Percentiles rank a stretch among this genome's conserved stretches.
These are phyloP conservation scores for Valencia hispanica DNA, from an alignment of 2,797 vertebrate species.

Conservation along the genomic window DNA sequence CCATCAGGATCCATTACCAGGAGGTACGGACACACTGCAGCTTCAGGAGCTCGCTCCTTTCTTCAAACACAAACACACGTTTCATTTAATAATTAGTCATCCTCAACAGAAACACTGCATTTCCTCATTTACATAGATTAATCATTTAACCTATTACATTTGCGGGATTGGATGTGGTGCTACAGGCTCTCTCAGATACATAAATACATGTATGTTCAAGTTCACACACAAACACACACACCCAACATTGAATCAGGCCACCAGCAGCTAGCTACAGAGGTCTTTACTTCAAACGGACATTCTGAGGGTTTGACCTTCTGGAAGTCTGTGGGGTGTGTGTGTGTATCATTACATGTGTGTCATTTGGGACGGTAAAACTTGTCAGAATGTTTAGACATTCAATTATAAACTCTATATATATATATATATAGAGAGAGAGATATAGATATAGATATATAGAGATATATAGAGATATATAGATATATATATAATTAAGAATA, in stretches of 20 bases:
- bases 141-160: neutral
- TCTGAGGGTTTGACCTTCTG: constrained; percentile 80
- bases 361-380: constrained; percentile 1
- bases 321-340: constrained; percentile 60
- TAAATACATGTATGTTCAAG: constrained; percentile 14
- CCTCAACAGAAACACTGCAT: neutral
- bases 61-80: constrained; percentile 17
- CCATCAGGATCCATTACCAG: constrained; percentile 77
- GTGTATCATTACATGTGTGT: constrained; percentile 48
- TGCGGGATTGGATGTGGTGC: neutral
- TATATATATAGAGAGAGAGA: no score
- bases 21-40: constrained; percentile 45
- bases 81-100: neutral
- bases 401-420: no score
- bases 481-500: no score
- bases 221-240: constrained; percentile 24
- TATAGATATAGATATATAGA: no score
- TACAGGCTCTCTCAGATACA: neutral
- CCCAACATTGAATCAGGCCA: constrained; percentile 53
- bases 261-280: constrained; percentile 69
- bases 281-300: constrained; percentile 78
- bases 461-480: no score
- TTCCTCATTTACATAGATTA: neutral
- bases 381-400: neutral
- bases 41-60: constrained; percentile 35